These are phyloP conservation scores for Callinectes sapidus DNA, from an alignment of 2,888 invertebrate genomes.

Conservation along the genomic window DNA sequence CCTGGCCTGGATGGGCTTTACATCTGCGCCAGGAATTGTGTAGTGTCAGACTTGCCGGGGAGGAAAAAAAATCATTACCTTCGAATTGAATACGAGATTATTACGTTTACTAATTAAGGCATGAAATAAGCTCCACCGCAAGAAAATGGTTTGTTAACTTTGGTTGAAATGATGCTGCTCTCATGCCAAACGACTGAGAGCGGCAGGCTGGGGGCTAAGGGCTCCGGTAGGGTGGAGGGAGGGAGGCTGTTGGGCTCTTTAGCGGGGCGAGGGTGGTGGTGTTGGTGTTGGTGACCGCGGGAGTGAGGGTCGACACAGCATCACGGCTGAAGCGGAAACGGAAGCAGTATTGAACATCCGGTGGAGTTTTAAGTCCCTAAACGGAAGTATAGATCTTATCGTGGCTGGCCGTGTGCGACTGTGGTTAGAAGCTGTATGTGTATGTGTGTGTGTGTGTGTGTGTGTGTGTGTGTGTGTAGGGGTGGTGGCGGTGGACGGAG, in stretches of 20 bases:
- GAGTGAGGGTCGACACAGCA: neutral
- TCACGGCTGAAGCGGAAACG: neutral
- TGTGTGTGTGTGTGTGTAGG: neutral
- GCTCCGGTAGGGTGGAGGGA: neutral
- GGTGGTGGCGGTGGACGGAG: neutral
- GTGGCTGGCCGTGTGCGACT: constrained; percentile 26
- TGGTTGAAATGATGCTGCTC: neutral
- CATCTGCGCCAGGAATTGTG: constrained; percentile 4
- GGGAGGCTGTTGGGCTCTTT: neutral
- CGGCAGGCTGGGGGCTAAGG: neutral
- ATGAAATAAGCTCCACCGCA: constrained; percentile 10
- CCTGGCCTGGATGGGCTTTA: neutral
- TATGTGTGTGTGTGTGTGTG: neutral
- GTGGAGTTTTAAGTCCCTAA: neutral
- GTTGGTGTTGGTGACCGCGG: neutral
- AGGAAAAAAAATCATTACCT: constrained; percentile 10
- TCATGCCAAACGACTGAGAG: neutral
- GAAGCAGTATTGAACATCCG: constrained; percentile 23
- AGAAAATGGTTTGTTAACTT: neutral
- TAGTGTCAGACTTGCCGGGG: neutral
- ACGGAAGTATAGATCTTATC: constrained; percentile 24
- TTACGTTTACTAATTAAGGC: constrained; percentile 20
- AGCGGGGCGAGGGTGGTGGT: neutral
- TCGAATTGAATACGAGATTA: constrained; percentile 17
- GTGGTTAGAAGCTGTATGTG: neutral